Evolutionary conservation across 1,140 invertebrate species (phyloP).

Genomic region (Euura lappo): DNA sequence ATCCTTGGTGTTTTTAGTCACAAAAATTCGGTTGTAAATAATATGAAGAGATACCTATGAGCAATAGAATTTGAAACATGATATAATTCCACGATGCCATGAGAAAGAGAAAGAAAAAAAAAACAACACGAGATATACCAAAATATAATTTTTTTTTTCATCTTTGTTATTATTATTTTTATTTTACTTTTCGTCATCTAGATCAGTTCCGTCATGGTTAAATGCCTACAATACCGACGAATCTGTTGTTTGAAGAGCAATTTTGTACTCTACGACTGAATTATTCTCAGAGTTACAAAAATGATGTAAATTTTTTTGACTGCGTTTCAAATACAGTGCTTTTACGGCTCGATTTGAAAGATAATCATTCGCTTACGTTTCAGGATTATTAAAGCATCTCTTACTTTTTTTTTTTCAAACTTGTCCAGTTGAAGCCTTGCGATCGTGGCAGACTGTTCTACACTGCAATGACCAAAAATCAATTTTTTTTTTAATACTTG

Average conservation of each 20-base stretch:
- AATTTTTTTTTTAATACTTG: constrained; percentile 9
- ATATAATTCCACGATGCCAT: constrained; percentile 1
- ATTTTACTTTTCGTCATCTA: neutral
- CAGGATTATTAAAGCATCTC: too few species aligned
- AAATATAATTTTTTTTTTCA: neutral
- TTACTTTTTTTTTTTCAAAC: neutral
- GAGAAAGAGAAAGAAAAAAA: neutral
- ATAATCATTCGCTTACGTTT: neutral
- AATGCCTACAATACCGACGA: neutral
- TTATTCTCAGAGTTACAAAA: neutral
- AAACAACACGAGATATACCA: neutral
- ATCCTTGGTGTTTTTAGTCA: too few species aligned
- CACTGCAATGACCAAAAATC: constrained; percentile 16
- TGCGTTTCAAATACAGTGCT: neutral
- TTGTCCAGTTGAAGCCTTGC: constrained; percentile 18
- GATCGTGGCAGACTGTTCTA: constrained; percentile 18
- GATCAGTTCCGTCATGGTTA: neutral
- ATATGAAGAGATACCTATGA: neutral
- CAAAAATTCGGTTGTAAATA: neutral
- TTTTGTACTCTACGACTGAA: neutral
- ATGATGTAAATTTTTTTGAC: too few species aligned
- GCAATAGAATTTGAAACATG: neutral
- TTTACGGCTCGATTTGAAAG: neutral
- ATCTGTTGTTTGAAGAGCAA: neutral
- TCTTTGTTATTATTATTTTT: neutral